A percentile compares a stretch with the other conserved stretches of the same genome.
These are phyloP conservation scores for Babyrousa celebensis DNA, from an alignment of 2,797 vertebrate genomes.

Conservation along the genomic window DNA sequence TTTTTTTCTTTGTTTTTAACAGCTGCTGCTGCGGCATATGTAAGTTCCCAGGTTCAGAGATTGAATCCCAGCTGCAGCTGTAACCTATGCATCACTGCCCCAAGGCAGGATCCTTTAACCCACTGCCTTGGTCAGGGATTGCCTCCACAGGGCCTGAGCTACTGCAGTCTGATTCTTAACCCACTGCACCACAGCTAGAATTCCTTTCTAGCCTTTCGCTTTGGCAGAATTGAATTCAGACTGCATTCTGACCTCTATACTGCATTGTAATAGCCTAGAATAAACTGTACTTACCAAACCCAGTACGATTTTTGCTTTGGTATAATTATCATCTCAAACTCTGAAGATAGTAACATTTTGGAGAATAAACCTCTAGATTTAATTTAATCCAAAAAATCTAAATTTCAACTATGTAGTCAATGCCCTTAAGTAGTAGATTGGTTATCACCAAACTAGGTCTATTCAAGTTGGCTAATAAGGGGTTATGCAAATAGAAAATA, in stretches of 20 bases:
- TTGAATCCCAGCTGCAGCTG: no score
- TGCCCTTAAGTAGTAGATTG: neutral
- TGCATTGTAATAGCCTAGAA: neutral
- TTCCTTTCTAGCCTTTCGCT: neutral
- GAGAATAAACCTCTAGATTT: neutral
- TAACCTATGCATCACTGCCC: no score
- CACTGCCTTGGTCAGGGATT: no score
- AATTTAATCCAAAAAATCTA: neutral
- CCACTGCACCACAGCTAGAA: neutral
- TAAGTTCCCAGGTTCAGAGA: no score
- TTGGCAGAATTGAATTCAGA: neutral
- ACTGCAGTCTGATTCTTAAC: no score
- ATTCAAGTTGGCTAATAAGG: neutral
- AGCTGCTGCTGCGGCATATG: no score
- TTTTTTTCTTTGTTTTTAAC: no score
- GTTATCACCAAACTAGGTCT: neutral
- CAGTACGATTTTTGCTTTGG: neutral
- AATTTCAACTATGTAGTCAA: neutral
- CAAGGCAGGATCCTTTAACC: no score
- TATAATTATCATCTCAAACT: neutral
- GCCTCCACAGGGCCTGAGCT: no score
- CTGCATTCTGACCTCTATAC: neutral
- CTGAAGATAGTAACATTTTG: neutral
- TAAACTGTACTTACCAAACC: neutral
- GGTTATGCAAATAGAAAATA: neutral